Conservation (phyloP, 1,140 invertebrate species). For the Nasonia giraulti region DNA sequence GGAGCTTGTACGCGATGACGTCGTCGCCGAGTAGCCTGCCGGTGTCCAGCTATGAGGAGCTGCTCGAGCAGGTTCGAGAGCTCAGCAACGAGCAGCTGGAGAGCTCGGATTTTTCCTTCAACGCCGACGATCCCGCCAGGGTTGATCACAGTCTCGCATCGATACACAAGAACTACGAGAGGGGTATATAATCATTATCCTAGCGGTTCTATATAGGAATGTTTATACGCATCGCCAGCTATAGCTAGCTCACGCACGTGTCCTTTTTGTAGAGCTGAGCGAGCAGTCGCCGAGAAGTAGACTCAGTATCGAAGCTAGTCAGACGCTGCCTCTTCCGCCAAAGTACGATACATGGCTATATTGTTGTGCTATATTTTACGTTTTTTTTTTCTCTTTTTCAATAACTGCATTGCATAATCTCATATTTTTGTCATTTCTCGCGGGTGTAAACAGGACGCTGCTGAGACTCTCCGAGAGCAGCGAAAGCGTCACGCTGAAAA, state of each 20-base stretch:
- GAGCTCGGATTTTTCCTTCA: conserved; percentile 42
- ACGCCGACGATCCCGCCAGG: conserved; percentile 60
- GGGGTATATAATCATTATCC: conserved; percentile 54
- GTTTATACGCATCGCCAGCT: background rate
- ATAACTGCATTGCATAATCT: background rate
- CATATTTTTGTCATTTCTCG: background rate
- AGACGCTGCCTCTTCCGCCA: background rate
- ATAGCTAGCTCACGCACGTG: background rate
- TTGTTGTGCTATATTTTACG: too few species aligned
- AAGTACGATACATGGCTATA: background rate
- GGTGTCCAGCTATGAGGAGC: conserved; percentile 75
- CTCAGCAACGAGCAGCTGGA: conserved; percentile 74
- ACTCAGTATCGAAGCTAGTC: conserved; percentile 12
- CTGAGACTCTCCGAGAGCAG: conserved; percentile 54
- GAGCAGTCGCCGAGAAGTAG: background rate
- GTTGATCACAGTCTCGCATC: conserved; percentile 68
- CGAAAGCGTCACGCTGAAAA: conserved; percentile 57
- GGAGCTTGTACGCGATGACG: conserved; percentile 68
- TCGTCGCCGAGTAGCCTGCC: conserved; percentile 60
- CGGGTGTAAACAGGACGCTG: conserved; percentile 51
- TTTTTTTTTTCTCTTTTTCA: background rate
- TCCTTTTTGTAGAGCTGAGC: background rate
- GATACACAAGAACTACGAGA: conserved; percentile 63
- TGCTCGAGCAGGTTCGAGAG: conserved; percentile 73
- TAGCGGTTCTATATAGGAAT: background rate